Base-by-base conservation (phyloP, 1,140 invertebrate genomes). In the Orchestia grillus region DNA sequence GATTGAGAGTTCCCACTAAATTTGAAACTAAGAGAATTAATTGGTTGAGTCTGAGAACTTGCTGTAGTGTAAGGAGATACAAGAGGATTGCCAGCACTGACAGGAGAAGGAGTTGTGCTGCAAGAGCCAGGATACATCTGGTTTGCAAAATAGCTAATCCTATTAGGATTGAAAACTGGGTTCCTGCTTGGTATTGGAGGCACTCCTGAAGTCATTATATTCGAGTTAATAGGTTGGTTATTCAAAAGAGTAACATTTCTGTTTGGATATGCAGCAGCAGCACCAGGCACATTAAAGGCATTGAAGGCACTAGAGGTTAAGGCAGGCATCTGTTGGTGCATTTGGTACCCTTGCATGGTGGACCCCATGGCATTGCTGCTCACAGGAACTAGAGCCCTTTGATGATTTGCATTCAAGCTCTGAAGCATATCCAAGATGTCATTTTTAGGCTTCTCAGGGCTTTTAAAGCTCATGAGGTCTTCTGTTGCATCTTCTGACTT, bases 371-470 rank as follows among this genome's bases (percentile, higher is more conserved):
- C 95, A 95, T 87, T 96, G 43, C 88, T 95, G 95, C 95, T 95
- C 87, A 96, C 96, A 96, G 96, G 96, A 96, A 96, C 96, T 44
- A 96, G 45, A 91, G 96, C 62, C 95, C 96, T 96, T 53, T 96
- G 96, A 43, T 92, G 96, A 45, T 96, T 95, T 96, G 96, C 96
- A 41, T 96, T 88, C 88, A 97, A 90, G 44, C 44, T 96, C n/a
- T 97, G 96, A 77, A 97, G 91, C 45, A 96, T 94, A 44, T 96
- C 96, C 44, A 96, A 91, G 28, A 97, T 96, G 43, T 96, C 96
- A 96, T 96, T 96, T 87, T 97, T 97, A 92, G 96, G 96, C 96
- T 97, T 97, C 87, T 97, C 96, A 87, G 96, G 96, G 57, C 96
- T 97, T 45, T 96, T 47, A 90, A 97, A 97, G n/a, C 96, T 96